Base-by-base conservation (phyloP, 2,797 vertebrate species). In the Brotula barbata region DNA sequence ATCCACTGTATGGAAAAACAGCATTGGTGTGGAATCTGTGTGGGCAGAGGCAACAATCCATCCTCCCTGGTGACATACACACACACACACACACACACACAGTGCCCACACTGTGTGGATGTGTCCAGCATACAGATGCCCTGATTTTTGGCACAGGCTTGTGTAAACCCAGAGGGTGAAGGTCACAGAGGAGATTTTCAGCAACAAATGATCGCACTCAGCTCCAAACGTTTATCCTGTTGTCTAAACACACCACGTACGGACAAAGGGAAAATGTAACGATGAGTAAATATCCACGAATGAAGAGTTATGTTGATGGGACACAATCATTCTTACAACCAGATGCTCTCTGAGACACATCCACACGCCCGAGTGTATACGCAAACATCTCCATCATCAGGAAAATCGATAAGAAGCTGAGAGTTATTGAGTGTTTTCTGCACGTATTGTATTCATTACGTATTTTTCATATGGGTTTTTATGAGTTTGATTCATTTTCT, bases 71-170 rank as follows among this genome's bases (percentile, higher is more conserved):
- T 23, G 60, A 50, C 75, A 40, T n/a, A 74, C 73, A 64, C 66
- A 63, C 6, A 72, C 66, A 60, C 41, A 50, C 31, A 59, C 20
- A 42, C 42, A 37, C 52, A 58, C 68, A 44, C 68, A 67, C 71
- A 56, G 59, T 71, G 75, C 75, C 62, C 71, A 76, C 52, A 71
- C 55, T 0, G 31, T 50, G 72, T 52, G 66, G 61, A 80, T 82
- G 80, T 71, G 81, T 70, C 68, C 65, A 64, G 82, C 73, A 86
- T 87, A 80, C 86, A 81, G 67, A 88, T 77, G 47, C 11, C 21
- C 23, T 48, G 39, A 15, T 20, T 61, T 73, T 81, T 62, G 66
- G 58, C 72, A 68, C 34, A 72, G 45, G 67, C 54, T 58, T 17
- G 50, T 2, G 0, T 73, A 39, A 78, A 69, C 63, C 58, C 49